Percentiles rank a stretch among this genome's conserved stretches.
These are phyloP conservation scores for Hyla sarda DNA, from an alignment of 2,113 vertebrate genomes.

Conservation along the genomic window DNA sequence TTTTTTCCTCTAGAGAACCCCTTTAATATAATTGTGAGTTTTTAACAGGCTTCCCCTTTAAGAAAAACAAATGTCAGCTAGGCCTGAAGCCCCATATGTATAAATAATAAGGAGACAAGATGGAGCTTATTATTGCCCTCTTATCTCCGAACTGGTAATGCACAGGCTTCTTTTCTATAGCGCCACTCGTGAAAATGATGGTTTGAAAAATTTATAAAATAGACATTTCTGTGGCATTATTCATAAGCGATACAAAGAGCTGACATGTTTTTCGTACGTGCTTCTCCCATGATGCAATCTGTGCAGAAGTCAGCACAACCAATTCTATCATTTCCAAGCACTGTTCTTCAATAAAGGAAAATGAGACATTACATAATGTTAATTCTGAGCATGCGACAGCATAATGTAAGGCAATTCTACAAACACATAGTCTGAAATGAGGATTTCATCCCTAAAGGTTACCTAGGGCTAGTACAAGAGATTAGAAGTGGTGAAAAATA, in stretches of 20 bases:
- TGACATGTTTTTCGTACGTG: neutral
- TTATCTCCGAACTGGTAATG: neutral
- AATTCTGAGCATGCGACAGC: neutral
- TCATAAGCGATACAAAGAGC: conserved; percentile 23
- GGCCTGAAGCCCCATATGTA: neutral
- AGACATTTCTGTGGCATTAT: conserved; percentile 18
- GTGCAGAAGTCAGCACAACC: conserved; percentile 8
- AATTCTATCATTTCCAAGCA: neutral
- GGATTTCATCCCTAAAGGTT: neutral
- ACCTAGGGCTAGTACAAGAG: too few relatives aligned
- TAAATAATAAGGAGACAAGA: neutral
- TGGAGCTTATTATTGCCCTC: neutral
- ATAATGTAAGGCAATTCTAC: neutral
- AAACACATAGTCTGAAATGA: neutral
- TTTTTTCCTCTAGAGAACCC: too few relatives aligned
- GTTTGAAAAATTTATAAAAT: conserved; percentile 13
- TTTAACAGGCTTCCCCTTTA: too few relatives aligned
- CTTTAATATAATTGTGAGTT: too few relatives aligned
- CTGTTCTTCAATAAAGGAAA: neutral
- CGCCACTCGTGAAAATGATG: neutral
- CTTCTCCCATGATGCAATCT: conserved; percentile 26
- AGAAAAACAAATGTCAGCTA: neutral
- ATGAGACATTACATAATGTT: neutral
- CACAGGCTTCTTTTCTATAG: neutral
- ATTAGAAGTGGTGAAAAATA: neutral